These are phyloP conservation scores for Atta colombica DNA, from an alignment of 1,140 invertebrate genomes.

Conservation along the genomic window DNA sequence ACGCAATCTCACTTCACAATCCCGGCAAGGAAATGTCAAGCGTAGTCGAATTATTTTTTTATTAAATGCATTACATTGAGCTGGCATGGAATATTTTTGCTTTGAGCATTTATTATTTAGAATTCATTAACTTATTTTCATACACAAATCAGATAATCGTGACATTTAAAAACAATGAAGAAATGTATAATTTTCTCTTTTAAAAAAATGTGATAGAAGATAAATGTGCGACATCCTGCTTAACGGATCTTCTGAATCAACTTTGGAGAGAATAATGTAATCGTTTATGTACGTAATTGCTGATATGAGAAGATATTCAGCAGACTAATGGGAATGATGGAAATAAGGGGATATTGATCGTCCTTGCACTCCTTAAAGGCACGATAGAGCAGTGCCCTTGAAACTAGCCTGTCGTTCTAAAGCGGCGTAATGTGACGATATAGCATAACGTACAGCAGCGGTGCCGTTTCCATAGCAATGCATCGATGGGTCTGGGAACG, in stretches of 20 bases:
- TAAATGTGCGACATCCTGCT: too few species aligned
- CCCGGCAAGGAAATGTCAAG: neutral
- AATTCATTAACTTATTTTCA: neutral
- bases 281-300: neutral
- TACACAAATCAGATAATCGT: neutral
- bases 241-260: neutral
- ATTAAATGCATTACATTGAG: neutral
- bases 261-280: neutral
- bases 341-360: conserved; percentile 60
- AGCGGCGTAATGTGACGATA: conserved; percentile 49
- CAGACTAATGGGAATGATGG: neutral
- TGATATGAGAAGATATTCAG: neutral
- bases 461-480: conserved; percentile 80
- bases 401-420: conserved; percentile 59
- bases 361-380: conserved; percentile 59
- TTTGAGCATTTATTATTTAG: neutral
- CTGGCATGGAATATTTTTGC: neutral
- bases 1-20: neutral
- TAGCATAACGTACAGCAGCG: conserved; percentile 44
- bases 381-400: conserved; percentile 67
- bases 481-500: conserved; percentile 65
- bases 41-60: neutral
- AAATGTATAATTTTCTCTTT: neutral
- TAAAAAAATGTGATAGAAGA: neutral
- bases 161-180: neutral